Base-by-base conservation (phyloP, 2,888 invertebrate species). In the Scaptomyza parva region DNA sequence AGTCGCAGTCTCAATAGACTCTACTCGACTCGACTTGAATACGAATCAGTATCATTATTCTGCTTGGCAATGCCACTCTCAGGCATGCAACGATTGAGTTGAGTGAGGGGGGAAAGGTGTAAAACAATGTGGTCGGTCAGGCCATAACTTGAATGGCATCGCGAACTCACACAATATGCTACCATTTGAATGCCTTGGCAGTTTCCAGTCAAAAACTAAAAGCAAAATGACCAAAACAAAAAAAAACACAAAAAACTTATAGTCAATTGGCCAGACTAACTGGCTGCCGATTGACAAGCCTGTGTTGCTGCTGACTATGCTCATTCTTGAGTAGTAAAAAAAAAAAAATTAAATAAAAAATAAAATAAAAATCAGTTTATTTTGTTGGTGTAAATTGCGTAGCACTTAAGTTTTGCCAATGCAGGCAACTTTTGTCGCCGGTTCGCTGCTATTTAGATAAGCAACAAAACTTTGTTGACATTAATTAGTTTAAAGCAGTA, bases 71-170 rank as follows among this genome's bases (percentile, higher is more conserved):
- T 50, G 18, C 24, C 30, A 43, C 28, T 26, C 17, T 37, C 37
- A 37, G 58, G 17, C 35, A 54, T 48, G 48, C 33, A 55, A 14
- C 20, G 43, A 14, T 22, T 48, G 8, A 24, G n/a, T n/a, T 24
- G 2, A 12, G 14, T 9, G 35, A 9, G 37, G 0, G 3, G 17
- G 30, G 33, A 8, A 5, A 24, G 1, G 9, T 12, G 26, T 70
- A 55, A 78, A 85, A 86, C 85, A 76, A 86, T 72, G 72, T 73
- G 70, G 85, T 73, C 85, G 70, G 85, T 73, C 85, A 50, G 62
- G 68, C 87, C 82, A 81, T 72, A 75, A 77, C 81, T 77, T 59
- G 81, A 66, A 55, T 63, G 64, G 62, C 76, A 77, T 71, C 81
- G 75, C 76, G 55, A 69, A 64, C 59, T 48, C 33, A 45, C 47